Conservation (phyloP, 2,113 vertebrate species). For the Micromys minutus region DNA sequence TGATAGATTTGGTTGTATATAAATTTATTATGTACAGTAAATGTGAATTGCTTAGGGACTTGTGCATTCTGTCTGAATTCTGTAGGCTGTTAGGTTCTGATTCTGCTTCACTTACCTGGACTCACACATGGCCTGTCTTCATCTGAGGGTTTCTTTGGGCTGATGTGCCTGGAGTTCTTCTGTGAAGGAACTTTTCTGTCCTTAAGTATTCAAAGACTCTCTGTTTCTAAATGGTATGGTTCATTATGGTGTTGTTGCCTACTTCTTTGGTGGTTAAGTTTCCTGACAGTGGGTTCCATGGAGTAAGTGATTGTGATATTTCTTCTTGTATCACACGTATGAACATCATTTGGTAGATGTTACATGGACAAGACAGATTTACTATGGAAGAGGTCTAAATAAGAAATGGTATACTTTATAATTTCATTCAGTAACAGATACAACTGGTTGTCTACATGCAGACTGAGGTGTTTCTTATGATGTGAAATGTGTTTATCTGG, state of each 20-base stretch:
- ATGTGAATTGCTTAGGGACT: background rate
- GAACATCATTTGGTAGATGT: background rate
- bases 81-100: background rate
- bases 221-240: background rate
- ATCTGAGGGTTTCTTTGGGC: too few species aligned
- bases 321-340: background rate
- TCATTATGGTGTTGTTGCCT: background rate
- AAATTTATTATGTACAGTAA: background rate
- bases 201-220: background rate
- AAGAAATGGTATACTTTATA: too few species aligned
- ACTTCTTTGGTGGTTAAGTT: too few species aligned
- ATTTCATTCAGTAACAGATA: background rate
- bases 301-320: background rate
- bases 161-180: fast-evolving
- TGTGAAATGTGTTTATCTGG: background rate
- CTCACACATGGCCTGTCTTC: background rate
- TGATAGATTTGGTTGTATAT: background rate
- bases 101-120: background rate
- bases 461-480: background rate
- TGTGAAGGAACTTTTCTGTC: fast-evolving
- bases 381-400: too few species aligned
- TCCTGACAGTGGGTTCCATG: fast-evolving
- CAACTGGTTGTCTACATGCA: too few species aligned
- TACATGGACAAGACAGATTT: background rate
- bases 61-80: fast-evolving